Conservation (phyloP, 2,797 vertebrate genomes). For the Poeciliopsis gracilis region DNA sequence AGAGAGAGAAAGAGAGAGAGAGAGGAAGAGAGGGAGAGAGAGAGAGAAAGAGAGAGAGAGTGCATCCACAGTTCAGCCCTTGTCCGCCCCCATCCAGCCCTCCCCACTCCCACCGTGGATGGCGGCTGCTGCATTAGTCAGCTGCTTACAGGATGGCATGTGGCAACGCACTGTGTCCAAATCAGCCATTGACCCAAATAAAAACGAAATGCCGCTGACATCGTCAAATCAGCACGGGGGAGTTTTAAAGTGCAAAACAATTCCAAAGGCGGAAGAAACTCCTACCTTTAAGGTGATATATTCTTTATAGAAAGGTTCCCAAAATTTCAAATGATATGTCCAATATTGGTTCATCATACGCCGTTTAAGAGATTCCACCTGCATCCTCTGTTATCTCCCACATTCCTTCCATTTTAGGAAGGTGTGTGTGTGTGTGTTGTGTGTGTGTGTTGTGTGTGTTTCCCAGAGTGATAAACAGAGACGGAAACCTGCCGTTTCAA, state of each 20-base stretch:
- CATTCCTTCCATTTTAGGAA: constrained; percentile 26
- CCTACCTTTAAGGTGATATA: not conserved
- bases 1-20: not conserved
- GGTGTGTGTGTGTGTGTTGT: too few species aligned
- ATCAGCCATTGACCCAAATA: constrained; percentile 43
- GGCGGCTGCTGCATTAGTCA: constrained; percentile 39
- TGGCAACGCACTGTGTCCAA: constrained; percentile 43
- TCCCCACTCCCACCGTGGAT: not conserved
- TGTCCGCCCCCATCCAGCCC: constrained; percentile 2
- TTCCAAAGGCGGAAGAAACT: not conserved
- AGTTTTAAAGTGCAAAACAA: not conserved
- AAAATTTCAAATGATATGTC: not conserved
- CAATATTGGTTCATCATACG: not conserved
- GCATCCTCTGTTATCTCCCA: constrained; percentile 24
- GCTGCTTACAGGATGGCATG: constrained; percentile 44
- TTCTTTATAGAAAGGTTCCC: not conserved
- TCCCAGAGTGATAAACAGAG: constrained; percentile 18
- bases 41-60: constrained; percentile 6
- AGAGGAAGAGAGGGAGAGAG: constrained; percentile 15
- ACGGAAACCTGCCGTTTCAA: constrained; percentile 20
- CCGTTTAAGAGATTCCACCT: not conserved
- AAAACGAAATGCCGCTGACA: constrained; percentile 10
- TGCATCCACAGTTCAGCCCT: constrained; percentile 60
- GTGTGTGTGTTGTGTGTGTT: constrained; percentile 1
- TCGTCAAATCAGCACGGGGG: constrained; percentile 5